Percentiles rank a stretch among this genome's conserved stretches.
phyloP scores from a whole-genome alignment of 2,797 vertebrate species.

The Fistularia commersonii region DNA sequence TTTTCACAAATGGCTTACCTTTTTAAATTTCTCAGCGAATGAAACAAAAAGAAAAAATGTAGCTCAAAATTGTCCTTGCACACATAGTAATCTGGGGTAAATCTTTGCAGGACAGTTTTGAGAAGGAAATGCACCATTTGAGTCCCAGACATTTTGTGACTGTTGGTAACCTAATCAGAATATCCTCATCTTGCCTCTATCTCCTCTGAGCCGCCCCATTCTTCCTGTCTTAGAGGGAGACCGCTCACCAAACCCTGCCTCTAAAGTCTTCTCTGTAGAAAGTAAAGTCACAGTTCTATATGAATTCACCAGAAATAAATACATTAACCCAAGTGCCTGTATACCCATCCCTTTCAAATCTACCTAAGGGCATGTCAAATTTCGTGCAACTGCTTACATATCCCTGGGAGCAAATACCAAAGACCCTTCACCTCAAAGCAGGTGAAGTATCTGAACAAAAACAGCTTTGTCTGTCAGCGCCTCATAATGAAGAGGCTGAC shows the following conservation, averaged over 20 bases:
- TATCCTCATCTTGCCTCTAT: conserved; percentile 11
- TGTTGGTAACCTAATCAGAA: conserved; percentile 11
- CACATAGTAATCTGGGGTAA: too few relatives aligned
- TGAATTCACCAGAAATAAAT: neutral
- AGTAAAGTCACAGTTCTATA: neutral
- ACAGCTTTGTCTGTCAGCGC: conserved; percentile 43
- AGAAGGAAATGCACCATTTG: conserved; percentile 6
- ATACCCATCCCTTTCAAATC: too few relatives aligned
- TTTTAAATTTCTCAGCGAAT: too few relatives aligned
- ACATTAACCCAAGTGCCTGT: too few relatives aligned
- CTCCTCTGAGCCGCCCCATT: conserved; percentile 6
- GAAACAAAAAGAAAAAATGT: too few relatives aligned
- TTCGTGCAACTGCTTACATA: neutral
- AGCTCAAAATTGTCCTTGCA: too few relatives aligned
- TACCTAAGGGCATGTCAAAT: too few relatives aligned
- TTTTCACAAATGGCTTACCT: too few relatives aligned
- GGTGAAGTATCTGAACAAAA: conserved; percentile 25
- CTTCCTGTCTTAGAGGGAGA: conserved; percentile 33
- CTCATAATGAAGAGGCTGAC: conserved; percentile 45
- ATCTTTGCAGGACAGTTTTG: neutral
- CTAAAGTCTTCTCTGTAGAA: neutral
- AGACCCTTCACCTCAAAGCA: conserved; percentile 5
- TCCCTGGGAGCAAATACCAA: conserved; percentile 16
- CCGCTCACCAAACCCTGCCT: conserved; percentile 9
- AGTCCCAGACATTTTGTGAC: conserved; percentile 8